A percentile compares a stretch with the other conserved stretches of the same genome.
phyloP scores from a whole-genome alignment of 2,113 vertebrate species.

The Pseudois nayaur region DNA sequence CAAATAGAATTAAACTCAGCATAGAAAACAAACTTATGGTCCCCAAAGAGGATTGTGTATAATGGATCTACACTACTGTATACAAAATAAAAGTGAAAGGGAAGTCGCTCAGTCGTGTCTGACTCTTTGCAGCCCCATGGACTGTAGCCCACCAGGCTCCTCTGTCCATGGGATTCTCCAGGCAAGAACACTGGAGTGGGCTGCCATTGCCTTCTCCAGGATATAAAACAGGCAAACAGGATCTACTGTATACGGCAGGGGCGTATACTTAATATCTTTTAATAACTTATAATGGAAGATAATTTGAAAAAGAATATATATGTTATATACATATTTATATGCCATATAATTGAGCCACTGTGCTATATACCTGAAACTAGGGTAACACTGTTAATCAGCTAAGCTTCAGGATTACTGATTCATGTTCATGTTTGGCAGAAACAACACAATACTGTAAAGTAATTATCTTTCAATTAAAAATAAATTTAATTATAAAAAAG shows the following conservation, averaged over 20 bases:
- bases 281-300: not conserved
- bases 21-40: not conserved
- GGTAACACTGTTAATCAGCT: not conserved
- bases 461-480: not conserved
- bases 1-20: not conserved
- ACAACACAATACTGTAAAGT: not conserved
- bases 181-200: not conserved
- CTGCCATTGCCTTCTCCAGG: not conserved
- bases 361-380: not conserved
- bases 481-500: not conserved
- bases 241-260: not conserved
- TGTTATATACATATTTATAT: not conserved
- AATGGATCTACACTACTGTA: not conserved
- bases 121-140: not conserved
- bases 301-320: not conserved
- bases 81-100: not conserved
- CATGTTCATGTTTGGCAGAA: not conserved
- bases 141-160: not conserved
- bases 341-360: not conserved
- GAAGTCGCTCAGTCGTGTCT: accelerated
- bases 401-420: not conserved
- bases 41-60: not conserved
- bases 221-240: not conserved
- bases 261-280: not conserved
- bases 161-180: not conserved